phyloP scores from a whole-genome alignment of 2,888 invertebrate species.

The Creontiades dilutus region DNA sequence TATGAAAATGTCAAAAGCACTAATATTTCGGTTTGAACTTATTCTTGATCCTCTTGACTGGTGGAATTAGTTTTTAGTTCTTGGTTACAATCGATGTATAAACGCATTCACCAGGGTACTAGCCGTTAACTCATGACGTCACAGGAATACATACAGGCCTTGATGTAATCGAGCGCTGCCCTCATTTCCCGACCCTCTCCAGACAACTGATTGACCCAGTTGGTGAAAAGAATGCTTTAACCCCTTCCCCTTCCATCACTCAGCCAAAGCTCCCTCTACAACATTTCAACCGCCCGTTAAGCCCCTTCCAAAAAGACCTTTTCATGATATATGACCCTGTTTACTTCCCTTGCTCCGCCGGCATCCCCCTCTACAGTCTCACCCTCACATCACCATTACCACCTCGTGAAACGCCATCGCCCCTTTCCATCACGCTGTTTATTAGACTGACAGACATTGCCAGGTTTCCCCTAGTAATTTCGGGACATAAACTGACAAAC shows the following conservation, averaged over 20 bases:
- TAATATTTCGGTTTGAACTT: no score
- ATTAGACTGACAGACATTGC: constrained; percentile 1
- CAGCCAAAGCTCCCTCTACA: neutral
- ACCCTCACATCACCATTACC: constrained; percentile 36
- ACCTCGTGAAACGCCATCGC: constrained; percentile 3
- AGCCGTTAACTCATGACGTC: no score
- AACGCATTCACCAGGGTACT: no score
- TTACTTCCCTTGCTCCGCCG: constrained; percentile 13
- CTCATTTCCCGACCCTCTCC: neutral
- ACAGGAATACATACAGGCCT: no score
- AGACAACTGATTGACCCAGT: constrained; percentile 42
- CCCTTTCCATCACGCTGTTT: constrained; percentile 24
- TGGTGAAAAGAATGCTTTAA: constrained; percentile 28
- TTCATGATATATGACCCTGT: constrained; percentile 41
- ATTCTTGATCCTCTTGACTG: no score
- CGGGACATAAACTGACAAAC: neutral
- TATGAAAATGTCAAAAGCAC: no score
- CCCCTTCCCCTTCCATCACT: constrained; percentile 4
- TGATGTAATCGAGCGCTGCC: no score
- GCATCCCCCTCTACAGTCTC: neutral
- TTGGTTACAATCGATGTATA: no score
- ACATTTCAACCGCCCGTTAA: constrained; percentile 22
- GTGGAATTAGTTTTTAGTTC: no score
- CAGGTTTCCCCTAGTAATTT: neutral
- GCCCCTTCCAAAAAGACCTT: constrained; percentile 32